Conservation (phyloP, 1,140 invertebrate species). For the Ptiloglossa arizonensis region DNA sequence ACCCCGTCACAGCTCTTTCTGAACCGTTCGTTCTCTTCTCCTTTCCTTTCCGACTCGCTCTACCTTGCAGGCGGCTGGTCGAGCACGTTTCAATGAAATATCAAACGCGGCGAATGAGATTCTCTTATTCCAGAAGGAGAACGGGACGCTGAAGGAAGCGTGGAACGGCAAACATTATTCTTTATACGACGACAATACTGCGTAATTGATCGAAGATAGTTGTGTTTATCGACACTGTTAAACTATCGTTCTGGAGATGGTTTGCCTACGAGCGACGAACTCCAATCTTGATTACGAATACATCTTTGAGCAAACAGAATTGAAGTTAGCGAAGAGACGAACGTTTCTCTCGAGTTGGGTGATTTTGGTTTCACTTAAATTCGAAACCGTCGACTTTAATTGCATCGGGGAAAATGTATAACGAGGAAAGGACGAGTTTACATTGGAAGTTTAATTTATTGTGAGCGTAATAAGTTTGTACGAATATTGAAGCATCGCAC, state of each 20-base stretch:
- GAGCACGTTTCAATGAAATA: constrained; percentile 74
- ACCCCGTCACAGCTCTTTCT: constrained; percentile 56
- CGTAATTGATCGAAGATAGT: constrained; percentile 54
- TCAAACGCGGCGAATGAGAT: constrained; percentile 75
- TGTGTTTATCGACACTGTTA: constrained; percentile 1
- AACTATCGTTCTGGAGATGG: not conserved
- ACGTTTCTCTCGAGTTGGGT: not conserved
- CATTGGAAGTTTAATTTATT: not conserved
- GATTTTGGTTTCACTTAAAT: not conserved
- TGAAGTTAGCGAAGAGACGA: not conserved
- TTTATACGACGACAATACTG: constrained; percentile 37
- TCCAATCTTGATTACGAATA: not conserved
- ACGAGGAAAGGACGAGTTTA: not conserved
- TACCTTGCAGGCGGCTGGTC: constrained; percentile 42
- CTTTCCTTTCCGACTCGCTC: constrained; percentile 55
- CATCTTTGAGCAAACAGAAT: not conserved
- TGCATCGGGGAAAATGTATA: too few relatives aligned
- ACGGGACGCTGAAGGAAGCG: constrained; percentile 32
- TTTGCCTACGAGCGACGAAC: not conserved
- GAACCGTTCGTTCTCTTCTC: constrained; percentile 52
- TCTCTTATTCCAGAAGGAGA: constrained; percentile 63
- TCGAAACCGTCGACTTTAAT: not conserved
- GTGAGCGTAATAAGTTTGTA: too few relatives aligned
- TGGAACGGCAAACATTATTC: constrained; percentile 53
- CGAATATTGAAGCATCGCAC: too few relatives aligned